Evolutionary conservation across 2,797 vertebrate species (phyloP).

Genomic region (Merluccius polli): DNA sequence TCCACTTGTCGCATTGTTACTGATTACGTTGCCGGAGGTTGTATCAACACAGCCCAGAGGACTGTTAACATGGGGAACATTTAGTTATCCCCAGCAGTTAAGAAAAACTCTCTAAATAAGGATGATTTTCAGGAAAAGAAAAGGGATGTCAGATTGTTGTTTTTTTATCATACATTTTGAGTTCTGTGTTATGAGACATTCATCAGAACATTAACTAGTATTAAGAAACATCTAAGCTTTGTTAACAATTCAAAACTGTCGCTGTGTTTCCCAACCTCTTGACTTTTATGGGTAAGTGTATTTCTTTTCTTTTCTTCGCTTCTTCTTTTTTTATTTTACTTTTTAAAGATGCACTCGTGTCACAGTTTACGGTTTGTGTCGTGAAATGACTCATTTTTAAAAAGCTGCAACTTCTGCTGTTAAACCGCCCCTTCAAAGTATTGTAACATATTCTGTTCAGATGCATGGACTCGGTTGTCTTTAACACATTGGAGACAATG

Average conservation of each 20-base stretch:
- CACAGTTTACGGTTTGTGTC: neutral
- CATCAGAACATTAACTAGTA: neutral
- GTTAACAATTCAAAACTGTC: neutral
- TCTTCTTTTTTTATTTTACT: neutral
- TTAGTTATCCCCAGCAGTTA: constrained; percentile 17
- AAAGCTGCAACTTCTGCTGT: neutral
- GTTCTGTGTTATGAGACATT: neutral
- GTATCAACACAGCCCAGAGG: constrained; percentile 58
- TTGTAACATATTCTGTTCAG: neutral
- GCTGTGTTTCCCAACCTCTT: neutral
- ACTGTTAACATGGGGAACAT: constrained; percentile 29
- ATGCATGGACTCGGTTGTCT: neutral
- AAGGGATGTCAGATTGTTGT: neutral
- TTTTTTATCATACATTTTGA: neutral
- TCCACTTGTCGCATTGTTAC: constrained; percentile 60
- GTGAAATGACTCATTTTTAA: neutral
- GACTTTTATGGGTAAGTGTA: neutral
- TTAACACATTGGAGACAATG: neutral
- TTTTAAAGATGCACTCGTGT: neutral
- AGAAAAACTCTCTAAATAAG: neutral
- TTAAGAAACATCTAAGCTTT: neutral
- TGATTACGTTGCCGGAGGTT: constrained; percentile 64
- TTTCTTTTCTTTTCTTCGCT: neutral
- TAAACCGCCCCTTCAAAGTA: neutral
- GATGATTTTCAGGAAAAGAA: constrained; percentile 1